Base-by-base conservation (phyloP, 2,888 invertebrate species). In the Drosophila prostipennis region DNA sequence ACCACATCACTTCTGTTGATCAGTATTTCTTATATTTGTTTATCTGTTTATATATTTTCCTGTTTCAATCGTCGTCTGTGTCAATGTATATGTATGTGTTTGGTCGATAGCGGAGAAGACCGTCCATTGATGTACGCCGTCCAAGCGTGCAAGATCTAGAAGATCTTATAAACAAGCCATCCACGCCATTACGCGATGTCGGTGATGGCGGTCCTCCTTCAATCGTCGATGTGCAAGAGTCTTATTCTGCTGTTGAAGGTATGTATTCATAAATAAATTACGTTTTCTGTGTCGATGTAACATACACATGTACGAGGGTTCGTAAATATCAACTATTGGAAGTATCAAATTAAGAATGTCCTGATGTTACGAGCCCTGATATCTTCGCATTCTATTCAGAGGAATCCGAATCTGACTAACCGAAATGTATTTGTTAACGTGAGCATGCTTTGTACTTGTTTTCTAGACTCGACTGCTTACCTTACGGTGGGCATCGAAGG, bases 181-280 rank as follows among this genome's bases (percentile, higher is more conserved):
- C 97, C 54, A 97, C 98, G 58, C 98, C 98, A 51, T 93, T 98
- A 77, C 95, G 95, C 91, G 94, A 96, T 76, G 92, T 94, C 58
- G 98, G 97, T 76, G 94, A 94, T 89, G 95, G 94, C 77, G 97
- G 97, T 71, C 97, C 98, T 78, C 98, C 98, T 42, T 94, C 94
- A 79, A 98, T 98, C 91, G 95, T 98, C 79, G 98, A 98, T 92
- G 96, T 97, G 46, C 97, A 98, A 92, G 97, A 98, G 91, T 98
- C 96, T 90, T 98, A 99, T 93, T 96, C 98, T 48, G 98, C 98
- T 67, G 96, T 98, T 92, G 99, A 99, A 96, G 98, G 99, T 98
- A 91, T 81, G 81, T 75, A 34, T 37, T 0, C 23, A n/a, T 14
- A 1, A 14, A 6, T 14, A 3, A n/a, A 32, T 6, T 6, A 48